Evolutionary conservation across 2,888 invertebrate genomes (phyloP).

Genomic region (Eucera pruinosa): DNA sequence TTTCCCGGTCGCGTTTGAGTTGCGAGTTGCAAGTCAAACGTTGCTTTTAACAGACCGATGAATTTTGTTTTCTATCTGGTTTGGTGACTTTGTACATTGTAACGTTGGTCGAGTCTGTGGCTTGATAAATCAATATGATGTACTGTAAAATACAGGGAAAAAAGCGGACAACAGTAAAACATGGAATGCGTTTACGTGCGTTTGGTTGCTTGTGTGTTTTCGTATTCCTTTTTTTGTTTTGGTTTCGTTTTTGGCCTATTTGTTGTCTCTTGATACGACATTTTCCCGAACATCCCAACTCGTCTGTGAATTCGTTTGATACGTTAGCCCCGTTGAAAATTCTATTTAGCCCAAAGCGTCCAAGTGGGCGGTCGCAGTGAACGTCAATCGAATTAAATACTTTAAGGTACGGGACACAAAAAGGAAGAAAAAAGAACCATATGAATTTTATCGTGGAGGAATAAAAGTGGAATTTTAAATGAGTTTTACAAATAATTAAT

Average conservation of each 20-base stretch:
- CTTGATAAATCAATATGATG: slow-evolving; percentile 43
- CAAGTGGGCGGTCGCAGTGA: neutral
- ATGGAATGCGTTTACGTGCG: neutral
- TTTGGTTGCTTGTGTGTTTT: no score
- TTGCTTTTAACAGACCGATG: slow-evolving; percentile 20
- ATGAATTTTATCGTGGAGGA: neutral
- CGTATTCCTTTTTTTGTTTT: neutral
- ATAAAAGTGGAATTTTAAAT: neutral
- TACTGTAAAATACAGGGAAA: slow-evolving; percentile 1
- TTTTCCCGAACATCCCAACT: neutral
- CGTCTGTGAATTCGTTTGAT: slow-evolving; percentile 14
- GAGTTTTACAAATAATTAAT: slow-evolving; percentile 13
- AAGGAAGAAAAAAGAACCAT: neutral
- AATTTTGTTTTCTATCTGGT: slow-evolving; percentile 16
- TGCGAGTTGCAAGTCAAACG: slow-evolving; percentile 31
- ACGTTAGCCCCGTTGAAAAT: neutral
- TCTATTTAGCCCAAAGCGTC: neutral
- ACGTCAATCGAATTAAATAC: neutral
- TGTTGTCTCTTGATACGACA: neutral
- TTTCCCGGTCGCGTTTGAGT: slow-evolving; percentile 20
- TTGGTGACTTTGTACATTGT: slow-evolving; percentile 18
- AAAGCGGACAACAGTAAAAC: neutral
- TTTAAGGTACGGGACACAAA: neutral
- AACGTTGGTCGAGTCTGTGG: neutral
- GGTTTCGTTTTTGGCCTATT: neutral